Evolutionary conservation across 2,888 invertebrate species (phyloP), one percentile per base, ranked within the genome.

Genomic region (Hetaerina titia): DNA sequence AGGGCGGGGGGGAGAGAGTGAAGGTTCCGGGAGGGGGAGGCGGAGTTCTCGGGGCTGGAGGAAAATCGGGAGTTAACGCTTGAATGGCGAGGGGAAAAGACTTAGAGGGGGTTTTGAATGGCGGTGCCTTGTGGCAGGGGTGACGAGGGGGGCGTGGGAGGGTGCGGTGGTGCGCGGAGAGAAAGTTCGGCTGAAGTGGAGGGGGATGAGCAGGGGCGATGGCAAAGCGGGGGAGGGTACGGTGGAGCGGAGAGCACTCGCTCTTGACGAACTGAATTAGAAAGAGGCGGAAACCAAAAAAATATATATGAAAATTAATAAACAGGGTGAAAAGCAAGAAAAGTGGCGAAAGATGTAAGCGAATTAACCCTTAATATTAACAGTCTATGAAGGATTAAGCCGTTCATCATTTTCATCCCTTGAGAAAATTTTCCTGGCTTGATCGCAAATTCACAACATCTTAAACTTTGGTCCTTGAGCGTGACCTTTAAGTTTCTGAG

Each of bases 41-140:
- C 5, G 89, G 56, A 56, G 89, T 56, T 89, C 57, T n/a, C 19
- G 89, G 19, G 56, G 89, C 57, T 31, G 45, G 57, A 19, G 22
- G 89, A n/a, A 89, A 89, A 57, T 56, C 57, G 89, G 89, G 89
- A 89, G 89, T 57, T 89, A 89, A 89, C 89, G 89, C 89, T 58
- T 89, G 89, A 89, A 89, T 89, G 57, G 89, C 19, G 89, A 13
- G 57, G n/a, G 89, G 89, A 89, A 45, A 89, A 89, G 89, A 81
- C 81, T 81, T 81, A 81, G 25, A 81, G 81, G 31, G 81, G 45
- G 45, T 45, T 81, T 81, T 31, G 81, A 81, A 81, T n/a, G 89
- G 58, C 11, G 69, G 88, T 45, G 57, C 58, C 89, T 31, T 17
- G 57, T 57, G 89, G 58, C 57, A 57, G 58, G 89, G 74, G 25